phyloP scores from a whole-genome alignment of 2,888 invertebrate species.

The Euspilapteryx auroguttella region DNA sequence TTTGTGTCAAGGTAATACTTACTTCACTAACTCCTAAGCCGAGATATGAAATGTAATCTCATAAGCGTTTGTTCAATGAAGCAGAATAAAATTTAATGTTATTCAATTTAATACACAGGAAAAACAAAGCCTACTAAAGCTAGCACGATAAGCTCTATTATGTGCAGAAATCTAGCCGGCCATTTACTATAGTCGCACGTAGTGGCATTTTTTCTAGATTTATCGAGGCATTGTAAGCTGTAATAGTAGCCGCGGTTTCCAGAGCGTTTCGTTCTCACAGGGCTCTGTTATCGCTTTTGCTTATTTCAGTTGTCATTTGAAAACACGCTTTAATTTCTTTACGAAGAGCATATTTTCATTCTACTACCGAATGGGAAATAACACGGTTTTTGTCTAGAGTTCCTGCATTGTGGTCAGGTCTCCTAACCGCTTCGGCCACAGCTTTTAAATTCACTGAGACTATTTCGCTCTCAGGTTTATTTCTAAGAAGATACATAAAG shows the following conservation, averaged over 20 bases:
- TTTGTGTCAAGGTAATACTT: no score
- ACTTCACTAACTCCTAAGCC: no score
- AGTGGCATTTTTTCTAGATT: neutral
- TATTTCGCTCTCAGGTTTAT: neutral
- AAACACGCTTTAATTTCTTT: neutral
- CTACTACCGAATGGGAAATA: neutral
- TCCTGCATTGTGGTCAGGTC: neutral
- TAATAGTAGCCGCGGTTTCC: slow-evolving; percentile 17
- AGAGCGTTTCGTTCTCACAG: slow-evolving; percentile 35
- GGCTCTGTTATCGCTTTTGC: slow-evolving; percentile 12
- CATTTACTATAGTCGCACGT: no score
- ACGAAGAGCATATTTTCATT: neutral
- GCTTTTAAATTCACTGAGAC: no score
- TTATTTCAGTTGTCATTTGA: slow-evolving; percentile 3
- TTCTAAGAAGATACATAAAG: no score
- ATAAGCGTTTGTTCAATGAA: no score
- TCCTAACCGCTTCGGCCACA: neutral
- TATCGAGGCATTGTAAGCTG: neutral
- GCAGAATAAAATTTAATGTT: no score
- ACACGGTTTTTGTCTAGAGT: neutral
- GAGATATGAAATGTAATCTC: no score
- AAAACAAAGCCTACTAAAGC: no score
- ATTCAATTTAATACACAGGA: no score
- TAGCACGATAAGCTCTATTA: no score
- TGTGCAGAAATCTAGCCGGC: no score